Percentiles rank a stretch among this genome's conserved stretches.
Evolutionary conservation across 1,140 invertebrate species (phyloP).

Genomic region (Orussus abietinus): DNA sequence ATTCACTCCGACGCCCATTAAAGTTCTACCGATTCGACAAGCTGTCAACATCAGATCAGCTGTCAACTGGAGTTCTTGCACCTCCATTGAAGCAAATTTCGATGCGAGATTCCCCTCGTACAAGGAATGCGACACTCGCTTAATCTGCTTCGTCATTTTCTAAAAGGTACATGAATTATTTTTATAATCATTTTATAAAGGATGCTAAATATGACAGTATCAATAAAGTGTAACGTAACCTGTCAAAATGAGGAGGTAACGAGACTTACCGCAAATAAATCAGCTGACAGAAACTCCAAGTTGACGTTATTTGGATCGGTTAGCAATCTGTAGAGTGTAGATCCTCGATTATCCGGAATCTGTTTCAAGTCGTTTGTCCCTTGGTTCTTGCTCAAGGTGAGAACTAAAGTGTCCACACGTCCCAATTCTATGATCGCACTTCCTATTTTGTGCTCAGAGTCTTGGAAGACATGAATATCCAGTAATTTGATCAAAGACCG

Average conservation of each 20-base stretch:
- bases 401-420: slow-evolving; percentile 59
- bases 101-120: slow-evolving; percentile 49
- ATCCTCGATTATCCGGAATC: slow-evolving; percentile 61
- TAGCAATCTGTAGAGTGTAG: slow-evolving; percentile 61
- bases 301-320: slow-evolving; percentile 62
- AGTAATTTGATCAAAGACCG: slow-evolving; percentile 57
- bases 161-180: slow-evolving; percentile 26
- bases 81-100: slow-evolving; percentile 51
- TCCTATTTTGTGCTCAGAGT: slow-evolving; percentile 55
- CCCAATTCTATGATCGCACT: slow-evolving; percentile 62
- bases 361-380: slow-evolving; percentile 51
- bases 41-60: slow-evolving; percentile 63
- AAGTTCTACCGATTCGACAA: slow-evolving; percentile 59
- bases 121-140: slow-evolving; percentile 52
- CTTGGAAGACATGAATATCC: slow-evolving; percentile 60
- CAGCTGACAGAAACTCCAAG: slow-evolving; percentile 59
- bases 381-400: slow-evolving; percentile 54
- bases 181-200: neutral
- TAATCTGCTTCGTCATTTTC: slow-evolving; percentile 61
- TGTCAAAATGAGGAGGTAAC: too few relatives aligned
- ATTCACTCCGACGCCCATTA: slow-evolving; percentile 61
- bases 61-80: slow-evolving; percentile 59
- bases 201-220: too few relatives aligned
- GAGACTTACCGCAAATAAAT: slow-evolving; percentile 57
- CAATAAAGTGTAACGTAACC: too few relatives aligned